Percentiles rank a stretch among this genome's conserved stretches.
Conservation (phyloP, 2,113 vertebrate species). For the Fregetta grallaria region DNA sequence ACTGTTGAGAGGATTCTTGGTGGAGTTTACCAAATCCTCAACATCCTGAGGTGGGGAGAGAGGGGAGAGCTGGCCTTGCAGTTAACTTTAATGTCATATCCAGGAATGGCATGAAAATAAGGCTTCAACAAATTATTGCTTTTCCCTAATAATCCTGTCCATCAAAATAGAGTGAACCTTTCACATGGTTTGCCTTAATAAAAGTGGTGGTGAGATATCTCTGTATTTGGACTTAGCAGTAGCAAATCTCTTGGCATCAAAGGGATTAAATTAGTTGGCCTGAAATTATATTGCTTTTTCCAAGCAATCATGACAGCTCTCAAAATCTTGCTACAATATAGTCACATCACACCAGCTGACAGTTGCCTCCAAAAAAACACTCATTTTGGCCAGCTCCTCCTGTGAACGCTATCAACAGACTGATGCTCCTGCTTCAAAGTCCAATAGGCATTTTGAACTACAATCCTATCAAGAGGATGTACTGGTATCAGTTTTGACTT, state of each 20-base stretch:
- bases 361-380: constrained; percentile 27
- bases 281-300: constrained; percentile 64
- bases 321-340: constrained; percentile 56
- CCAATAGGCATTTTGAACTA: background rate
- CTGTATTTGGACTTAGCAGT: constrained; percentile 30
- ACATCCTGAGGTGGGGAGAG: background rate
- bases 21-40: background rate
- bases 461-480: background rate
- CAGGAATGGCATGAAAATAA: constrained; percentile 31
- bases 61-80: background rate
- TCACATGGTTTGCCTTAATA: constrained; percentile 41
- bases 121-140: constrained; percentile 20
- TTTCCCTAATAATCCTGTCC: constrained; percentile 49
- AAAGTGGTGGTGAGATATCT: constrained; percentile 41
- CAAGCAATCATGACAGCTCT: constrained; percentile 62
- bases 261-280: constrained; percentile 65
- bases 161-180: constrained; percentile 17
- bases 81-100: constrained; percentile 1
- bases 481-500: background rate
- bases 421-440: background rate
- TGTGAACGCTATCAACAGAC: background rate
- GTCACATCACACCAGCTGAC: constrained; percentile 56
- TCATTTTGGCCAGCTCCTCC: constrained; percentile 35
- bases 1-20: background rate
- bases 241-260: constrained; percentile 65